These are phyloP conservation scores for Ciconia stormi DNA, from an alignment of 2,113 vertebrate genomes.

Conservation along the genomic window DNA sequence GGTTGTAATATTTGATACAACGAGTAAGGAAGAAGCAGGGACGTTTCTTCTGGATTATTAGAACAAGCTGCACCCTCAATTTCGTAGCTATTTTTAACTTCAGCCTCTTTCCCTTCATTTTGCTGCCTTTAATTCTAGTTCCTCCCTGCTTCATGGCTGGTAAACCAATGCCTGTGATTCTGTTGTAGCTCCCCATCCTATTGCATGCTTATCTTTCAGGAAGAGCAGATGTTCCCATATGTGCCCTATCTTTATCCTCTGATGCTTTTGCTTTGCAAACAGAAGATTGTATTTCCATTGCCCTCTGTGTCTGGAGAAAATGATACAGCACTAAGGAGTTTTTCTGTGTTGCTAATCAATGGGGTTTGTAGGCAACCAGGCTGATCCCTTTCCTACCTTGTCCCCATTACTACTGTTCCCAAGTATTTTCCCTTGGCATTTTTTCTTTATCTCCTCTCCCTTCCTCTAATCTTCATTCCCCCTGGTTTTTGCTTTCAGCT, in stretches of 20 bases:
- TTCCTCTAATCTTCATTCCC: background rate
- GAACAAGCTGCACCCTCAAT: background rate
- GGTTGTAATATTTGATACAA: background rate
- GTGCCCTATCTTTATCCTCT: constrained; percentile 13
- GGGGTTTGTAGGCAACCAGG: background rate
- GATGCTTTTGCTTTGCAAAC: constrained; percentile 36
- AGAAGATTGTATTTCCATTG: constrained; percentile 61
- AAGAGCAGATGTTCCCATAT: constrained; percentile 18
- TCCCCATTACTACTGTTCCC: background rate
- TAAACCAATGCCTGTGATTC: background rate
- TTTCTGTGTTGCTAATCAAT: background rate
- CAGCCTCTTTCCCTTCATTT: background rate
- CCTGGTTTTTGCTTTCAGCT: background rate
- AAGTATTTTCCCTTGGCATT: background rate
- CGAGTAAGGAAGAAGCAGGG: background rate
- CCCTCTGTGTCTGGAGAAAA: constrained; percentile 40
- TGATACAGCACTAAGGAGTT: background rate
- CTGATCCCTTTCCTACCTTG: background rate
- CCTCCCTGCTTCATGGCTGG: background rate
- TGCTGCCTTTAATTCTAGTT: background rate
- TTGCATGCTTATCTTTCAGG: constrained; percentile 42
- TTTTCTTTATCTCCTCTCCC: background rate
- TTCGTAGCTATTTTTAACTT: background rate
- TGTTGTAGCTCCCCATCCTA: background rate
- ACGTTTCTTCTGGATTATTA: background rate